Evolutionary conservation across 1,140 invertebrate species (phyloP).

Genomic region (Halesus radiatus): DNA sequence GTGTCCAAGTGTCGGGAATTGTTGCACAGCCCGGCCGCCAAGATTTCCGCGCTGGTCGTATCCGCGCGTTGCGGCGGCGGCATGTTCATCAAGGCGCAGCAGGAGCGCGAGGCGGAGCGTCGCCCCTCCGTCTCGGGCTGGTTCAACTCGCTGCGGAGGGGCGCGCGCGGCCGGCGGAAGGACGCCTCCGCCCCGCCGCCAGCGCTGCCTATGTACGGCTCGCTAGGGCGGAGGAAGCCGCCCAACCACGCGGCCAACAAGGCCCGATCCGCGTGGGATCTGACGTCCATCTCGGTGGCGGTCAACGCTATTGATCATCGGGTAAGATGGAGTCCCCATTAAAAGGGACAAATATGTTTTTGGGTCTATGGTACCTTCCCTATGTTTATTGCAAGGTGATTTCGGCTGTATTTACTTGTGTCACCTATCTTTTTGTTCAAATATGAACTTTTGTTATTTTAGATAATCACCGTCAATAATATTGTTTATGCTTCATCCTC

Average conservation of each 20-base stretch:
- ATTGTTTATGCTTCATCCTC: no score
- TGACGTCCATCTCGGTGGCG: constrained; percentile 67
- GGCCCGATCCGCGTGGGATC: constrained; percentile 77
- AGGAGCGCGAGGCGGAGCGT: constrained; percentile 66
- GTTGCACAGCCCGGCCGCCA: constrained; percentile 10
- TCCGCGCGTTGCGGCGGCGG: constrained; percentile 53
- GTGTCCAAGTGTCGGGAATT: constrained; percentile 2
- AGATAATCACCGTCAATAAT: no score
- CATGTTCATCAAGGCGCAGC: constrained; percentile 69
- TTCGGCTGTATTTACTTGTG: no score
- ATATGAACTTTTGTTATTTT: no score
- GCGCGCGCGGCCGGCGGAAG: constrained; percentile 64
- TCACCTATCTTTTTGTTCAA: no score
- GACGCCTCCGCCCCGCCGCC: constrained; percentile 60
- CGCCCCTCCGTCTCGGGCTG: constrained; percentile 78
- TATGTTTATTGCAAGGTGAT: no score
- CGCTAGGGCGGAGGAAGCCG: constrained; percentile 66
- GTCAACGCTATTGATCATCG: constrained; percentile 22
- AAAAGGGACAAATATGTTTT: no score
- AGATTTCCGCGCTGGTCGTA: constrained; percentile 38
- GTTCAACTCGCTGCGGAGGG: constrained; percentile 81
- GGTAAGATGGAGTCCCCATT: neutral
- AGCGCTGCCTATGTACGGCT: constrained; percentile 61
- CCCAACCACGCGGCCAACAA: constrained; percentile 65
- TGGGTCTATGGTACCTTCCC: no score